Percentiles rank a stretch among this genome's conserved stretches.
Evolutionary conservation across 2,113 vertebrate species (phyloP).

Genomic region (Salvelinus alpinus): DNA sequence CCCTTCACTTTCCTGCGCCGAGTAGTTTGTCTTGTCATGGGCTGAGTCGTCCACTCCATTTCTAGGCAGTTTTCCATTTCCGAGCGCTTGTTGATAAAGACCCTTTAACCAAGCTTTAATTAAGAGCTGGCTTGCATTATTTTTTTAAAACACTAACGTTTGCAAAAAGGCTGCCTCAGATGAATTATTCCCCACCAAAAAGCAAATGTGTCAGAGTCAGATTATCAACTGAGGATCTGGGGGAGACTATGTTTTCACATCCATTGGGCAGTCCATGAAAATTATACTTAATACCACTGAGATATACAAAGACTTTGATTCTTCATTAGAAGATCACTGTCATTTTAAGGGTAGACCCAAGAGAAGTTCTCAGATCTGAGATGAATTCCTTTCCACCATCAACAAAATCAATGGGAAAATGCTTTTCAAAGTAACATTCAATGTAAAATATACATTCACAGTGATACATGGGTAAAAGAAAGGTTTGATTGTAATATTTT

Average conservation of each 20-base stretch:
- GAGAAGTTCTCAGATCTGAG: slow-evolving; percentile 32
- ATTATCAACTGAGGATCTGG: slow-evolving; percentile 39
- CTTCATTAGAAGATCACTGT: slow-evolving; percentile 30
- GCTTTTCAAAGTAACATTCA: neutral
- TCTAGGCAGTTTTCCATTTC: slow-evolving; percentile 43
- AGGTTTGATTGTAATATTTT: too few species aligned
- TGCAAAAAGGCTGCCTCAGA: slow-evolving; percentile 41
- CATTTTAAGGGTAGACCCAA: slow-evolving; percentile 40
- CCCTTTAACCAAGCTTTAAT: slow-evolving; percentile 53
- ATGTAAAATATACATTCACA: too few species aligned
- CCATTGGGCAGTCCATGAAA: slow-evolving; percentile 52
- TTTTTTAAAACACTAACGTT: slow-evolving; percentile 30
- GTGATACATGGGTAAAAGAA: too few species aligned
- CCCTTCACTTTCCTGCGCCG: slow-evolving; percentile 30
- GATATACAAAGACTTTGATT: slow-evolving; percentile 38
- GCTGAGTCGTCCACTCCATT: slow-evolving; percentile 53
- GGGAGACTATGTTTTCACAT: slow-evolving; percentile 19
- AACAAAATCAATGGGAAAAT: neutral
- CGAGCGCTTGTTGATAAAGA: slow-evolving; percentile 42
- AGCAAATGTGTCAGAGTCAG: slow-evolving; percentile 43
- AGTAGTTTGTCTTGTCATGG: slow-evolving; percentile 33
- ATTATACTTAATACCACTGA: slow-evolving; percentile 26
- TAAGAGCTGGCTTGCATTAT: slow-evolving; percentile 37
- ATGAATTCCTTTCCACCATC: too few species aligned
- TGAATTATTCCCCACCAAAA: slow-evolving; percentile 11